A percentile compares a stretch with the other conserved stretches of the same genome.
phyloP scores from a whole-genome alignment of 1,140 invertebrate genomes.

The Aethina tumida region DNA sequence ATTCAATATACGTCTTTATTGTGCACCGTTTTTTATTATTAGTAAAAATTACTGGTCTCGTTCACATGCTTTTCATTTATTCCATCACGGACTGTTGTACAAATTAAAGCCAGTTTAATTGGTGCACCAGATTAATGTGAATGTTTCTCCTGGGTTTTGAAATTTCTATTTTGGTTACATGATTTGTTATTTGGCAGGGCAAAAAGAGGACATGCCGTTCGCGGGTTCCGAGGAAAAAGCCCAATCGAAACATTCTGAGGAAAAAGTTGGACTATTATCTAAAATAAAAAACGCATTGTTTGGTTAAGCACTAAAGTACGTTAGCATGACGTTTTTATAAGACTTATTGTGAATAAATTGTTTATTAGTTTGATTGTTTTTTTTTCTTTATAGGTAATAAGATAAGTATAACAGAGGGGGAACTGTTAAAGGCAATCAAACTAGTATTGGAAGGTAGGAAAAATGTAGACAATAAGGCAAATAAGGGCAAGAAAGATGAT shows the following conservation, averaged over 20 bases:
- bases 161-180: slow-evolving; percentile 18
- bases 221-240: slow-evolving; percentile 39
- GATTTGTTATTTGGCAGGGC: slow-evolving; percentile 32
- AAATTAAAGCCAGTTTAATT: no score
- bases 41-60: neutral
- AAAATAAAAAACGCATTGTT: slow-evolving; percentile 58
- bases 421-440: slow-evolving; percentile 48
- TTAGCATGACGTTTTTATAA: slow-evolving; percentile 7
- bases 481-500: slow-evolving; percentile 7
- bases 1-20: slow-evolving; percentile 1
- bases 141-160: no score
- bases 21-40: neutral
- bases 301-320: slow-evolving; percentile 37
- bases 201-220: slow-evolving; percentile 31
- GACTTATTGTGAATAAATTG: slow-evolving; percentile 9
- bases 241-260: slow-evolving; percentile 38
- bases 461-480: slow-evolving; percentile 7
- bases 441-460: slow-evolving; percentile 42
- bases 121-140: no score
- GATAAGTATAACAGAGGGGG: slow-evolving; percentile 44
- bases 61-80: no score
- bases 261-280: slow-evolving; percentile 42
- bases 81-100: no score
- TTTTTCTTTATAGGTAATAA: slow-evolving; percentile 48
- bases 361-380: slow-evolving; percentile 5